Base-by-base conservation (phyloP, 2,888 invertebrate species). In the Agonopterix arenella region DNA sequence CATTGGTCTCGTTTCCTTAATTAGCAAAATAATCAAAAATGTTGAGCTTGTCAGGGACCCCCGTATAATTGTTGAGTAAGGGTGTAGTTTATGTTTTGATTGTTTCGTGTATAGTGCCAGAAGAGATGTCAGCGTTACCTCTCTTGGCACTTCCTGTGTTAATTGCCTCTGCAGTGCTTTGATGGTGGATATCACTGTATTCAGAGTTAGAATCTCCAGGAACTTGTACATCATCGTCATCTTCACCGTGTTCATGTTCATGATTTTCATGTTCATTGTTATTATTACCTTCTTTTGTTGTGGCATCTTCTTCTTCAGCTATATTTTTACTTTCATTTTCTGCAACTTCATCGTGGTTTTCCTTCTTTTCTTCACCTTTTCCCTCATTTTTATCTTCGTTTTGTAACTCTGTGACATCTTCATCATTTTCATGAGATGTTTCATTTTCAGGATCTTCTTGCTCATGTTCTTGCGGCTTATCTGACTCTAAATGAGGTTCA, bases 1-100 rank as follows among this genome's bases (percentile, higher is more conserved):
- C 83, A 8, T 43, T 70, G 80, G 64, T 73, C 76, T 68, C 76
- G 83, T 80, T 78, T 82, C 88, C 89, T 89, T 89, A 82, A 85
- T 88, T 84, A 80, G 84, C 84, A 89, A 89, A 88, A 89, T 81
- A 88, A 88, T 75, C 65, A 84, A 84, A 86, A 81, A 86, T 84
- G 73, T 84, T 86, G 81, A 84, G 82, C 84, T 85, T 80, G 76
- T 80, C 73, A 77, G 84, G 85, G 86, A 88, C 86, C 88, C 85
- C 70, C 73, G 70, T 65, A 64, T 72, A 71, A 72, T 68, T 77
- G 70, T 68, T 76, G 70, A 68, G 68, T 73, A 71, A 64, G 67
- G 69, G 68, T 64, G 68, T 66, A 59, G 64, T 69, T 71, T 81
- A 80, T 66, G 68, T 76, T 78, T 80, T 76, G 62, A 81, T 79